Percentiles rank a stretch among this genome's conserved stretches.
phyloP scores from a whole-genome alignment of 2,113 vertebrate species.

The Microcebus lehilahytsara region DNA sequence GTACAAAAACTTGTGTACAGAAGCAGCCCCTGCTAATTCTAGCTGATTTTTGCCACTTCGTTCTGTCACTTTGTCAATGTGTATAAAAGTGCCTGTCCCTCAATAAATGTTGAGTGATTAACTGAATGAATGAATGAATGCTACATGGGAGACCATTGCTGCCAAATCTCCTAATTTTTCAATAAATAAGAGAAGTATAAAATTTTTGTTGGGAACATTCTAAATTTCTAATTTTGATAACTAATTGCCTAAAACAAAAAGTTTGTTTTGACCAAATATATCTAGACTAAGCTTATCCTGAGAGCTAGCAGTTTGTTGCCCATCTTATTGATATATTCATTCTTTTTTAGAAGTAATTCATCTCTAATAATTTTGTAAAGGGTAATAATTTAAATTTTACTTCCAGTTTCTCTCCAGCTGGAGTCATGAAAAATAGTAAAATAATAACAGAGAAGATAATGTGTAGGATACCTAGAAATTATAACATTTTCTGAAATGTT shows the following conservation, averaged over 20 bases:
- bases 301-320: not conserved
- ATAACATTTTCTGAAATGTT: conserved; percentile 17
- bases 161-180: not conserved
- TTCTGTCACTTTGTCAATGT: not conserved
- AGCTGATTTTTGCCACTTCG: not conserved
- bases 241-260: not conserved
- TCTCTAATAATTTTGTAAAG: not conserved
- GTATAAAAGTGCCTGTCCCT: not conserved
- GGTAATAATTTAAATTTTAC: not conserved
- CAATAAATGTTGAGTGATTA: not conserved
- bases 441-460: not conserved
- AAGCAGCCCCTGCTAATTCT: not conserved
- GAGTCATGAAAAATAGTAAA: not conserved
- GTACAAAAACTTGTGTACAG: fast-evolving
- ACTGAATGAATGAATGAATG: not conserved
- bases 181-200: not conserved
- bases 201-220: not conserved
- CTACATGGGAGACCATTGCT: not conserved
- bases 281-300: not conserved
- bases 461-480: not conserved
- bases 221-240: conserved; percentile 3
- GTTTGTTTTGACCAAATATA: not conserved
- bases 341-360: not conserved
- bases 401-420: not conserved
- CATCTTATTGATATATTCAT: not conserved